These are phyloP conservation scores for Watersipora subatra DNA, from an alignment of 1,140 invertebrate genomes.

Conservation along the genomic window DNA sequence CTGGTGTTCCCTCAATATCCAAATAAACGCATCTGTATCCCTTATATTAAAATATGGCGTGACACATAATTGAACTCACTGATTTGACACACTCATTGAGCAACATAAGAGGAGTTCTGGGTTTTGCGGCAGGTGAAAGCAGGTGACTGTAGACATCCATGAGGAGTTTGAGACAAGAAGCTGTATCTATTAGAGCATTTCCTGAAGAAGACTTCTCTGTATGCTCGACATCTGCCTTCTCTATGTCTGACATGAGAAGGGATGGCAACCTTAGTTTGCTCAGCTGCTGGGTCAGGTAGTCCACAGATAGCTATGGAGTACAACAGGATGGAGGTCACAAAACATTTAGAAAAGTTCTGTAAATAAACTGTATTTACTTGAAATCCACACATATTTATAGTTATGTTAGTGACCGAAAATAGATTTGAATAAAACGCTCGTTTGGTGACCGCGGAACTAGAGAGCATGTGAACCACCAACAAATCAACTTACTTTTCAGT, in stretches of 20 bases:
- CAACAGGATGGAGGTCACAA: no score
- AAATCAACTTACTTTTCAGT: no score
- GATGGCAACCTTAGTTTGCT: not conserved
- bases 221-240: not conserved
- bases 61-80: slow-evolving; percentile 27
- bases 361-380: no score
- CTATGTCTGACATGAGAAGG: slow-evolving; percentile 1
- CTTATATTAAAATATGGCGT: no score
- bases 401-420: no score
- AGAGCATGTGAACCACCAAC: no score
- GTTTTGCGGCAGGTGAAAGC: slow-evolving; percentile 45
- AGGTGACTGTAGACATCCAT: slow-evolving; percentile 67
- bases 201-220: not conserved
- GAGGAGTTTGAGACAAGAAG: slow-evolving; percentile 71
- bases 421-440: no score
- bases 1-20: no score
- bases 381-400: no score
- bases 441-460: no score
- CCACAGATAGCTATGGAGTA: not conserved
- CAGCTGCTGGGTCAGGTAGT: not conserved
- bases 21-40: no score
- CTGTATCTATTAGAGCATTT: slow-evolving; percentile 49
- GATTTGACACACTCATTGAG: slow-evolving; percentile 55
- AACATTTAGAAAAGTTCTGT: no score
- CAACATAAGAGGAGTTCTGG: slow-evolving; percentile 47